Conservation (phyloP, 2,888 invertebrate species). For the Rotaria magnacalcarata region DNA sequence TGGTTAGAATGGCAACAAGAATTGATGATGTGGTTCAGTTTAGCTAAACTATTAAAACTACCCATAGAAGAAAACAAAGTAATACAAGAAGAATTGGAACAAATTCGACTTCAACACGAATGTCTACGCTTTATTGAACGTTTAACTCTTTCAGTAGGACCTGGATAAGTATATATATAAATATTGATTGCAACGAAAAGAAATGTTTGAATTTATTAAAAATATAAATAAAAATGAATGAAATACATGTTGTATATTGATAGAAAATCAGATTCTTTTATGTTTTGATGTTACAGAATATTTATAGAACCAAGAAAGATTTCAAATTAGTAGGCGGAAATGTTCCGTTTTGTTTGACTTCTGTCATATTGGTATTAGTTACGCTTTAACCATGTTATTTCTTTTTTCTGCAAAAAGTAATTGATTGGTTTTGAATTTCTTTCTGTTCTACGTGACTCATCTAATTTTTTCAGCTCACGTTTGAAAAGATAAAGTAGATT, state of each 20-base stretch:
- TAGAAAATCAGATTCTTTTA: neutral
- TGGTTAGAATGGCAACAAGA: neutral
- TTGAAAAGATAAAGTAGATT: neutral
- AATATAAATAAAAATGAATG: neutral
- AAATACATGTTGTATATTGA: neutral
- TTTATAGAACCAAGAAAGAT: no score
- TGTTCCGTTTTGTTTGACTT: no score
- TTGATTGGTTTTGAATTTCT: no score
- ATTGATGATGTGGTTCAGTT: neutral
- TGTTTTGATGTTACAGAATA: neutral
- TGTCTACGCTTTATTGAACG: neutral
- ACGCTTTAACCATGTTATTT: no score
- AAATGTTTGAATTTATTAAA: neutral
- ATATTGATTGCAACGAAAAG: neutral
- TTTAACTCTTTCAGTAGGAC: neutral
- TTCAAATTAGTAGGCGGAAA: no score
- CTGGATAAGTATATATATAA: neutral
- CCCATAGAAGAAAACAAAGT: neutral
- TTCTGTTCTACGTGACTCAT: no score
- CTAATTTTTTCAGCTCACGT: neutral
- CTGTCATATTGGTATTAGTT: no score
- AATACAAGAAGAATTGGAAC: neutral
- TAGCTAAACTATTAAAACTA: neutral
- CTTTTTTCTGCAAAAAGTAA: no score
- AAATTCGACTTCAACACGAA: conserved; percentile 12